Conservation (phyloP, 1,140 invertebrate genomes). For the Drosophila ananassae region DNA sequence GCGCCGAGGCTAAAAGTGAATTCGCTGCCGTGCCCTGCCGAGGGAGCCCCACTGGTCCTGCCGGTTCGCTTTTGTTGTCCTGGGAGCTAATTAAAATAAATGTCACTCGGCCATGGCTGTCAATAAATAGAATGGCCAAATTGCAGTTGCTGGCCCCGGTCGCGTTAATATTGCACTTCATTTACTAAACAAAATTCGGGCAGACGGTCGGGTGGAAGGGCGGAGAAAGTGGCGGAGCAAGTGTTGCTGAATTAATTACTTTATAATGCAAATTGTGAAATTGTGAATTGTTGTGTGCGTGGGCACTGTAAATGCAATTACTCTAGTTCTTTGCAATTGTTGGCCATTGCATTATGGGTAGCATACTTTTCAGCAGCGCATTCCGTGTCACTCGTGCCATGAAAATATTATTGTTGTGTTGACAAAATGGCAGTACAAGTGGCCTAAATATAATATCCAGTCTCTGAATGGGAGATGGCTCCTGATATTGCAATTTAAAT, state of each 20-base stretch:
- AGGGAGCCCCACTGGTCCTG: constrained; percentile 5
- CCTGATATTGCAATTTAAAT: constrained; percentile 12
- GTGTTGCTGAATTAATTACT: constrained; percentile 71
- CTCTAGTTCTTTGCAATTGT: constrained; percentile 60
- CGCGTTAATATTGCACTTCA: constrained; percentile 72
- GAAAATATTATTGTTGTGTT: constrained; percentile 36
- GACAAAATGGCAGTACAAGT: constrained; percentile 31
- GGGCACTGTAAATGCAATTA: constrained; percentile 65
- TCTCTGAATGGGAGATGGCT: constrained; percentile 7
- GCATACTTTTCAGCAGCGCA: constrained; percentile 51
- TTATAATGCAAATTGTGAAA: constrained; percentile 64
- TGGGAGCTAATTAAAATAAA: constrained; percentile 78
- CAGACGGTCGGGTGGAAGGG: constrained; percentile 5
- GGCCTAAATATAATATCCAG: constrained; percentile 24
- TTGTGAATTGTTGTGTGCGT: constrained; percentile 12
- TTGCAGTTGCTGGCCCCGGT: constrained; percentile 35
- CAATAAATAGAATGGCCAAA: constrained; percentile 52
- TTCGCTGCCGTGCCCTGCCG: constrained; percentile 15
- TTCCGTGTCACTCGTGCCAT: constrained; percentile 22
- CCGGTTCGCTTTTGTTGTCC: constrained; percentile 18
- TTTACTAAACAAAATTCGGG: constrained; percentile 51
- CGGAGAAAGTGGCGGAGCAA: neutral
- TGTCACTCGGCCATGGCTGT: constrained; percentile 61
- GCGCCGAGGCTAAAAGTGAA: constrained; percentile 41
- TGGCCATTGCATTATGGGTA: constrained; percentile 70